Percentiles rank a stretch among this genome's conserved stretches.
phyloP scores from a whole-genome alignment of 2,113 vertebrate genomes.

The Myotis brandtii region DNA sequence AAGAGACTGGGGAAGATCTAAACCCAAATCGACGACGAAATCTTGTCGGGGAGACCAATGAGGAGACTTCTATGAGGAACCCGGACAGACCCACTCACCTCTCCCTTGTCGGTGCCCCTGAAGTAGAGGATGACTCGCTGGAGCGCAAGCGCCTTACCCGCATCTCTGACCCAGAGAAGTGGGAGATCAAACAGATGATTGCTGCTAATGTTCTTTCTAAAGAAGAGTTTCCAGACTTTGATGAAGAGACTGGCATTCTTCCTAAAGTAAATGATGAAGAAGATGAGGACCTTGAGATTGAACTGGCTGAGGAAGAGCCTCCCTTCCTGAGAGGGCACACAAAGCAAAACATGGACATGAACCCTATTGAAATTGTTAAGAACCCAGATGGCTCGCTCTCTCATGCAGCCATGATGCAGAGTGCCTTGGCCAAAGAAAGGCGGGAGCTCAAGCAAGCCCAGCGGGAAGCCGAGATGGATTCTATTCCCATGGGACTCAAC shows the following conservation, averaged over 20 bases:
- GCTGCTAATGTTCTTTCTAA: constrained; percentile 98
- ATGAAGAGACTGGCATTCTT: constrained; percentile 98
- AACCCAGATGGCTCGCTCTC: constrained; percentile 98
- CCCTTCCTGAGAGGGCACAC: constrained; percentile 98
- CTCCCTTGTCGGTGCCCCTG: constrained; percentile 93
- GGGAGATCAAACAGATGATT: constrained; percentile 99
- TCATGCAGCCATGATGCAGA: constrained; percentile 99
- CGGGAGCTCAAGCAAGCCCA: constrained; percentile 97
- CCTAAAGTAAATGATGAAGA: constrained; percentile 99
- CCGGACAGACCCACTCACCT: constrained; percentile 96
- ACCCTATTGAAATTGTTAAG: constrained; percentile 99
- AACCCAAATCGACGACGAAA: constrained; percentile 97
- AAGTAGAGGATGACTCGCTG: constrained; percentile 96
- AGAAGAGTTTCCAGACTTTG: constrained; percentile 99
- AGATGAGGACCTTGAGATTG: constrained; percentile 98
- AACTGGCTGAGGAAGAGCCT: constrained; percentile 98
- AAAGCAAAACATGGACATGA: constrained; percentile 99
- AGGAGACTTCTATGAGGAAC: constrained; percentile 95
- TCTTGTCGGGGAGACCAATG: constrained; percentile 90
- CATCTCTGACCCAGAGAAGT: constrained; percentile 98
- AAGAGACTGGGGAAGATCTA: constrained; percentile 96
- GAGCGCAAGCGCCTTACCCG: constrained; percentile 97
- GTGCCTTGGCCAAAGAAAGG: constrained; percentile 96
- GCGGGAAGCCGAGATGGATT: constrained; percentile 99
- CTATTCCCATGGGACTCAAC: constrained; percentile 98